Base-by-base conservation (phyloP, 2,113 vertebrate species). In the Ondatra zibethicus region DNA sequence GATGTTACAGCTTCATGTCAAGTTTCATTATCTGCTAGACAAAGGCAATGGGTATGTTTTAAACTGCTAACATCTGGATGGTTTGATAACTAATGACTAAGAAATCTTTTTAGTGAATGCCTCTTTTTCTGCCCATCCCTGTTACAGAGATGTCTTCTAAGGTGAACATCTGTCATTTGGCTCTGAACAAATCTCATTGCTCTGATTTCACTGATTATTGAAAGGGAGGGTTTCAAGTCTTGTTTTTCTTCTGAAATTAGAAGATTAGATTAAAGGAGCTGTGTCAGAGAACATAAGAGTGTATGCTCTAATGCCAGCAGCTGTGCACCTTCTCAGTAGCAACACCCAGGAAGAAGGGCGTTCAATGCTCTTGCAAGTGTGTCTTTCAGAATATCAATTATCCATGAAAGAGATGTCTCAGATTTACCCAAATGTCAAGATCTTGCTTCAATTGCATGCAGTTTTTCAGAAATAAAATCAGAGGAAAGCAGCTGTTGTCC, bases 311-410 rank as follows among this genome's bases (percentile, higher is more conserved):
- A 65, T 9, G 36, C 10, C 16, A 55, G 31, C 68, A 84, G 27
- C 70, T 94, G 25, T 39, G 61, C 1, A 31, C 23, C 39, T 92
- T 91, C 68, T 94, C 92, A 33, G 23, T 61, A 65, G 68, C 42
- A 96, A 78, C 88, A 55, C 90, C 86, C 91, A 86, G 58, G 73
- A 96, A 96, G 95, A 96, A 77, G 7, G 27, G 65, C n/a, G 78
- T 45, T 94, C 95, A 58, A 50, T 0, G 97, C 89, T 89, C 94
- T 85, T 96, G 90, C 93, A 96, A 90, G 39, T 92, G 50, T 92
- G 33, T 96, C 55, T 96, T 96, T 96, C 97, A 87, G 87, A 97
- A 93, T 97, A 97, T 96, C 92, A 97, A 77, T 98, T 97, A 97
- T 78, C 94, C 47, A 75, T 98, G 93, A 98, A 96, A 98, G 94